Percentiles rank a stretch among this genome's conserved stretches.
These are phyloP conservation scores for Pionites leucogaster DNA, from an alignment of 2,113 vertebrate genomes.

Conservation along the genomic window DNA sequence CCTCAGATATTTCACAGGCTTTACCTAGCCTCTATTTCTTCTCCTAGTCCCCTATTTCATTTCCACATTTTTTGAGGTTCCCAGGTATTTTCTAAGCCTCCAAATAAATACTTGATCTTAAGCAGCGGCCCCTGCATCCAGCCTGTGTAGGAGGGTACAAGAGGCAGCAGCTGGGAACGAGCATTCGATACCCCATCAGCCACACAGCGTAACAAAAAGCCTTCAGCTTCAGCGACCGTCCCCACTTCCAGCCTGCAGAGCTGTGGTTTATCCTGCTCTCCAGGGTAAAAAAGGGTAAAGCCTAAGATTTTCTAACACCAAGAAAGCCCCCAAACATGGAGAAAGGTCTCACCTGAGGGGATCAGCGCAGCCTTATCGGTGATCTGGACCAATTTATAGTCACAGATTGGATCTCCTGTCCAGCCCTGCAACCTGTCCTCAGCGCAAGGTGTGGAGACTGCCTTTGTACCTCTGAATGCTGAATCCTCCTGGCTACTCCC, in stretches of 20 bases:
- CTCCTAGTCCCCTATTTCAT: neutral
- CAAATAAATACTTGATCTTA: fast-evolving
- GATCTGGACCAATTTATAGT: neutral
- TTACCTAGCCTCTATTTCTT: neutral
- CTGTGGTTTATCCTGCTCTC: fast-evolving
- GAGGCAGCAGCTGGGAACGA: neutral
- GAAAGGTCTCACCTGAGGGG: neutral
- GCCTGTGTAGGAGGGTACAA: neutral
- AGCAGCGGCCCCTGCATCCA: neutral
- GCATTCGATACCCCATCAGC: neutral
- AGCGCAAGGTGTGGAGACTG: neutral
- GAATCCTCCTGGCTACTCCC: neutral
- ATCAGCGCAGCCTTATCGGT: neutral
- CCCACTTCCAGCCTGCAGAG: neutral
- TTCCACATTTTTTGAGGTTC: neutral
- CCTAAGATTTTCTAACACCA: neutral
- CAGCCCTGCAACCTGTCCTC: neutral
- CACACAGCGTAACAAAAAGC: neutral
- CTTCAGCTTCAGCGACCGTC: neutral
- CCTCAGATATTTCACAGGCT: neutral
- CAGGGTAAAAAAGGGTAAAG: neutral
- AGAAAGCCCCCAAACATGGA: neutral
- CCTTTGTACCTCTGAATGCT: neutral
- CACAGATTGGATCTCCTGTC: neutral
- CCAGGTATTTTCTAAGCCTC: neutral